phyloP scores from a whole-genome alignment of 2,797 vertebrate species.

The Acanthis flammea region DNA sequence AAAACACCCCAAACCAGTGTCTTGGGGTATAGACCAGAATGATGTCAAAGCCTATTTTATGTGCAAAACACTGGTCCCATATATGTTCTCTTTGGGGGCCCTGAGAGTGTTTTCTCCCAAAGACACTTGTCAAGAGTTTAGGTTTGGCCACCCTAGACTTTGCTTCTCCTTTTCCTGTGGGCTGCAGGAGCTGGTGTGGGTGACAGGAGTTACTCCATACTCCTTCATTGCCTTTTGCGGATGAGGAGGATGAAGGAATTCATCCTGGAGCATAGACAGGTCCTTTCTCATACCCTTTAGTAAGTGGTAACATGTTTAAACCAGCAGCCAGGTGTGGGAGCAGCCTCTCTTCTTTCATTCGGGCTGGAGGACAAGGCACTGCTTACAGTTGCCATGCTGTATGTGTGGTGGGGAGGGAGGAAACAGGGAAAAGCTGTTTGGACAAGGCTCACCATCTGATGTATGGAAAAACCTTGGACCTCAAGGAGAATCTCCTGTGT shows the following conservation, averaged over 20 bases:
- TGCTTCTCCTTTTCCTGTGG: background rate
- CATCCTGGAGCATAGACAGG: background rate
- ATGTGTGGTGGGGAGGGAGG: background rate
- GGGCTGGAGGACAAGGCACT: accelerated
- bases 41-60: background rate
- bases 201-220: background rate
- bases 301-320: background rate
- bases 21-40: background rate
- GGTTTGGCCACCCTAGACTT: background rate
- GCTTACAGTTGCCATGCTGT: background rate
- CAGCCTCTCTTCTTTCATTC: background rate
- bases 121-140: background rate
- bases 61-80: background rate
- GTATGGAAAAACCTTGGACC: background rate
- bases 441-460: background rate
- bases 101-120: background rate
- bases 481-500: background rate
- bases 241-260: background rate
- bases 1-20: background rate
- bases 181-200: background rate
- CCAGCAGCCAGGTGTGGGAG: background rate
- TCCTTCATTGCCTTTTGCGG: background rate
- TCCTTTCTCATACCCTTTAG: background rate
- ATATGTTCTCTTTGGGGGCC: background rate
- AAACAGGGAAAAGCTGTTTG: background rate